Evolutionary conservation across 2,888 invertebrate species (phyloP).

Genomic region (Synanthedon vespiformis): DNA sequence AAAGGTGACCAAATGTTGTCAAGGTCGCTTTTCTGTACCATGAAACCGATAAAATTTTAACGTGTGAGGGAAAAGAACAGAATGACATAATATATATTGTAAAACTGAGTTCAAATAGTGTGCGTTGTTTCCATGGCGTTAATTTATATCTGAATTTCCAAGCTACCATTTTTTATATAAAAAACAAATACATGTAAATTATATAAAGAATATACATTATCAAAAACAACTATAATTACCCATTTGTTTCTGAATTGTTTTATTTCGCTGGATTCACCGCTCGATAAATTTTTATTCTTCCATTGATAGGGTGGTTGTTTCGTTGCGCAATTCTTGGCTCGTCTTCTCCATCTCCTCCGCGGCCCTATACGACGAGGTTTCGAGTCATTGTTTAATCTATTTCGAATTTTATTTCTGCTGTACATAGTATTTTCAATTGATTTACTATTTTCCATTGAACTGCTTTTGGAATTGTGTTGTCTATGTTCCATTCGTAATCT

Average conservation of each 20-base stretch:
- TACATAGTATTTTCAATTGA: conserved; percentile 29
- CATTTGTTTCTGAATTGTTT: conserved; percentile 17
- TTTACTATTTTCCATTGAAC: conserved; percentile 29
- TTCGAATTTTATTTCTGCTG: conserved; percentile 25
- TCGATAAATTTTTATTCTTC: conserved; percentile 31
- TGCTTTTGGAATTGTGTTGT: conserved; percentile 32
- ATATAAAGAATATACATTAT: background rate
- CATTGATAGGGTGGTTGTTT: conserved; percentile 58
- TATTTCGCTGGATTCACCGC: conserved; percentile 15
- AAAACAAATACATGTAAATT: background rate
- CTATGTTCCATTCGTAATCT: conserved; percentile 44
- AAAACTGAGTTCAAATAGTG: too few species aligned
- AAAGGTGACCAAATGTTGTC: too few species aligned
- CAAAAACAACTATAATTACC: conserved; percentile 8
- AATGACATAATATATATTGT: too few species aligned
- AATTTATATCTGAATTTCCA: too few species aligned
- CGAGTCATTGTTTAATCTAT: conserved; percentile 24
- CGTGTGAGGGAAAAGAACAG: too few species aligned
- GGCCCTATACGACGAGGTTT: conserved; percentile 36
- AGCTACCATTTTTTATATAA: background rate
- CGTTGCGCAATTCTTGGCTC: conserved; percentile 56
- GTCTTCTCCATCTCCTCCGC: conserved; percentile 42
- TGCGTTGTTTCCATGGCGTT: too few species aligned
- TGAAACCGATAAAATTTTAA: too few species aligned
- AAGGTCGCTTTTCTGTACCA: too few species aligned